These are phyloP conservation scores for Donacobius atricapilla DNA, from an alignment of 2,113 vertebrate species.

Conservation along the genomic window DNA sequence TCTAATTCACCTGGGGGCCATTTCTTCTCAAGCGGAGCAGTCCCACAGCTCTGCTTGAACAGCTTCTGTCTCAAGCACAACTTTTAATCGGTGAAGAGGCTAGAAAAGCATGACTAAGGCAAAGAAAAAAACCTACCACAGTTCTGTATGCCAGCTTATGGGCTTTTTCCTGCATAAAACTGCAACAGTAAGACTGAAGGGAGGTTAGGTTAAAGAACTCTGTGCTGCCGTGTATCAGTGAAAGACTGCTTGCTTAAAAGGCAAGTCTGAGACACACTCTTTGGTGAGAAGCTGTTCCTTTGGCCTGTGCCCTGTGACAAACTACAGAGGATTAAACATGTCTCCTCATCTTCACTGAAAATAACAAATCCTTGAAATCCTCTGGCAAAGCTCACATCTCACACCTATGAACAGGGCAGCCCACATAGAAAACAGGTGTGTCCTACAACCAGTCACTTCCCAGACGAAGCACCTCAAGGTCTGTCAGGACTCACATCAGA, in stretches of 20 bases:
- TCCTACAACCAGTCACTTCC: not conserved
- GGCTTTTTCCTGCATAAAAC: not conserved
- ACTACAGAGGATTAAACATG: not conserved
- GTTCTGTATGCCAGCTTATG: not conserved
- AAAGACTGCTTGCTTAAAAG: not conserved
- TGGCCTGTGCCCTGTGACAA: not conserved
- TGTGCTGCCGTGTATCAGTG: not conserved
- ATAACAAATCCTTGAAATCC: not conserved
- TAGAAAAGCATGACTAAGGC: not conserved
- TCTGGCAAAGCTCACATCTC: not conserved
- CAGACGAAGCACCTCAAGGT: not conserved
- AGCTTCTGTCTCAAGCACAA: not conserved
- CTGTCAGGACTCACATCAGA: not conserved
- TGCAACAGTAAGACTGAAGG: not conserved
- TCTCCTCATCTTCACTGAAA: not conserved
- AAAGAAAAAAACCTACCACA: not conserved
- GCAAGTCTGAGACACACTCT: rapidly evolving
- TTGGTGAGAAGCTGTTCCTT: not conserved
- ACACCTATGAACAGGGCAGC: not conserved
- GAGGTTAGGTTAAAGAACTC: not conserved
- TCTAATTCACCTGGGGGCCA: not conserved
- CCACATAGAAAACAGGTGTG: not conserved
- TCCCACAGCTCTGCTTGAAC: not conserved
- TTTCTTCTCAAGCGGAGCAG: not conserved
- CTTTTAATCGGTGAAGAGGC: not conserved